Evolutionary conservation across 2,888 invertebrate genomes (phyloP).

Genomic region (Harpalus rubripes): DNA sequence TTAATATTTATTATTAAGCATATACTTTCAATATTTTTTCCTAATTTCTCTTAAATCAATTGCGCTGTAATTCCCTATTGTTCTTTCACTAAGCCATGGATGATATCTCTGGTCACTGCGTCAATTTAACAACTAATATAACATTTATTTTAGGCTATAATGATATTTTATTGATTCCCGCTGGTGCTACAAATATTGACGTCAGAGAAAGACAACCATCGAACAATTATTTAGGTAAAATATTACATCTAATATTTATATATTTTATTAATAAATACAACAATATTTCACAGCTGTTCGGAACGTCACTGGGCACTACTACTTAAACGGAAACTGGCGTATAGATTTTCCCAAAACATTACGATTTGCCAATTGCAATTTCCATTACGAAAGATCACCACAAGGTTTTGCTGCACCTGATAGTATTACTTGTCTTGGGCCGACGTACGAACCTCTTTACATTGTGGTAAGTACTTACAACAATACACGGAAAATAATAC

Average conservation of each 20-base stretch:
- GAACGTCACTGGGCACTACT: slow-evolving; percentile 90
- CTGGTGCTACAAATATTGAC: slow-evolving; percentile 93
- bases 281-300: slow-evolving; percentile 84
- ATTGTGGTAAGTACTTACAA: slow-evolving; percentile 84
- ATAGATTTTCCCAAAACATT: slow-evolving; percentile 93
- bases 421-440: slow-evolving; percentile 89
- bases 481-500: slow-evolving; percentile 1
- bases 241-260: background rate
- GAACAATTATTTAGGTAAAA: slow-evolving; percentile 87
- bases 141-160: slow-evolving; percentile 87
- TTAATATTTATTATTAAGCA: too few relatives aligned
- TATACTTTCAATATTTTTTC: too few relatives aligned
- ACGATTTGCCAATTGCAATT: slow-evolving; percentile 89
- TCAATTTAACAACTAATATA: background rate
- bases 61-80: too few relatives aligned
- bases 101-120: too few relatives aligned
- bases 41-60: too few relatives aligned
- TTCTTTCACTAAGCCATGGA: too few relatives aligned
- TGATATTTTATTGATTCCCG: slow-evolving; percentile 93
- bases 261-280: background rate
- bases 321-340: slow-evolving; percentile 96
- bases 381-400: slow-evolving; percentile 92
- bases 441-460: slow-evolving; percentile 93
- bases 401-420: slow-evolving; percentile 92
- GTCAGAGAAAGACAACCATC: slow-evolving; percentile 89